phyloP scores from a whole-genome alignment of 2,113 vertebrate genomes.

The Neodon shergylaensis region DNA sequence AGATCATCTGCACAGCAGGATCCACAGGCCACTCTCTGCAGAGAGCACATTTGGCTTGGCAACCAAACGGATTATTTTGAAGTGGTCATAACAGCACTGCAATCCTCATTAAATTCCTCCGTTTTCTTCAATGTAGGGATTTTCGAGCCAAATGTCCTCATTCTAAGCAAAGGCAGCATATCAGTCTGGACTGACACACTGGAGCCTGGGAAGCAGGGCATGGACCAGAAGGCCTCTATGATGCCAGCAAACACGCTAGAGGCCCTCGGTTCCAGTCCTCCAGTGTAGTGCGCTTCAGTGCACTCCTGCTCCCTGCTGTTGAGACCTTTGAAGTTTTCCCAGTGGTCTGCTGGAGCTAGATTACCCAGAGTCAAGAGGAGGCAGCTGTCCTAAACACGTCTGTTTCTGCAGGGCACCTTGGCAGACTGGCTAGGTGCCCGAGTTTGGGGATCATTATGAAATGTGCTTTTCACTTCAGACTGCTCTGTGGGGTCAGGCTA shows the following conservation, averaged over 20 bases:
- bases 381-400: neutral
- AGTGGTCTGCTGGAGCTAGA: neutral
- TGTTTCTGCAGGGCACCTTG: neutral
- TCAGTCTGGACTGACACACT: neutral
- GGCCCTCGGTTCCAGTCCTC: neutral
- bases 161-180: neutral
- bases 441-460: neutral
- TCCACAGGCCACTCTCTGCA: conserved; percentile 1
- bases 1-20: neutral
- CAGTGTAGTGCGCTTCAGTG: neutral
- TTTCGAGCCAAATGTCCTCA: conserved; percentile 18
- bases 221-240: neutral
- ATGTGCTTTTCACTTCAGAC: neutral
- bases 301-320: neutral
- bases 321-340: neutral
- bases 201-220: neutral
- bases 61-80: neutral
- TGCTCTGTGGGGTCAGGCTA: neutral
- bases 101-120: neutral
- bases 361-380: too few species aligned
- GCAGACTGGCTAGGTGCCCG: neutral
- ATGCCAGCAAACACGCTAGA: neutral
- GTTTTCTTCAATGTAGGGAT: neutral
- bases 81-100: neutral
- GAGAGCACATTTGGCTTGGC: conserved; percentile 24